Conservation (phyloP, 2,797 vertebrate genomes). For the Ceyx erithaca region DNA sequence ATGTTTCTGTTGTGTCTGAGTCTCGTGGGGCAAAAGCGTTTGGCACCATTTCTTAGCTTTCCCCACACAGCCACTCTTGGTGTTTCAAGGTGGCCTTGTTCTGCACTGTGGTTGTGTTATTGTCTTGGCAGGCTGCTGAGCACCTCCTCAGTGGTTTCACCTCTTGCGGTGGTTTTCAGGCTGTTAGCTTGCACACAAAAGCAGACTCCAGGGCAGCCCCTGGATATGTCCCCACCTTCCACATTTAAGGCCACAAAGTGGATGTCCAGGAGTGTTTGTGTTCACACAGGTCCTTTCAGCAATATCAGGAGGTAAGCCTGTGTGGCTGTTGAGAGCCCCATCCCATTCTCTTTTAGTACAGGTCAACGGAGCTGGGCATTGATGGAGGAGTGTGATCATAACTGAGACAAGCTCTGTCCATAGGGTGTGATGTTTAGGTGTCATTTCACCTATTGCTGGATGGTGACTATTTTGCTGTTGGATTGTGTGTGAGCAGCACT, state of each 20-base stretch:
- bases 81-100: neutral
- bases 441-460: neutral
- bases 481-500: rapidly evolving
- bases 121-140: neutral
- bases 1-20: neutral
- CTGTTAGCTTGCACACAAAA: neutral
- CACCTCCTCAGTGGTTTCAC: neutral
- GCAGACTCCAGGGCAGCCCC: neutral
- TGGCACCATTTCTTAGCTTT: neutral
- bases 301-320: neutral
- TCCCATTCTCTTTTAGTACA: neutral
- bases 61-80: no score
- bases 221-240: neutral
- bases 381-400: neutral
- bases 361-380: rapidly evolving
- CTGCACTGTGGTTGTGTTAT: neutral
- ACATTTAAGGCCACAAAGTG: rapidly evolving
- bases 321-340: neutral
- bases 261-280: neutral
- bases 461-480: neutral
- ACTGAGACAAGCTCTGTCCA: neutral
- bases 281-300: neutral
- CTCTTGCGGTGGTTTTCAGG: neutral
- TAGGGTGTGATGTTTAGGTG: neutral
- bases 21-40: neutral